Percentiles rank a stretch among this genome's conserved stretches.
These are phyloP conservation scores for Dexiosoma caninum DNA, from an alignment of 2,888 invertebrate genomes.

Conservation along the genomic window DNA sequence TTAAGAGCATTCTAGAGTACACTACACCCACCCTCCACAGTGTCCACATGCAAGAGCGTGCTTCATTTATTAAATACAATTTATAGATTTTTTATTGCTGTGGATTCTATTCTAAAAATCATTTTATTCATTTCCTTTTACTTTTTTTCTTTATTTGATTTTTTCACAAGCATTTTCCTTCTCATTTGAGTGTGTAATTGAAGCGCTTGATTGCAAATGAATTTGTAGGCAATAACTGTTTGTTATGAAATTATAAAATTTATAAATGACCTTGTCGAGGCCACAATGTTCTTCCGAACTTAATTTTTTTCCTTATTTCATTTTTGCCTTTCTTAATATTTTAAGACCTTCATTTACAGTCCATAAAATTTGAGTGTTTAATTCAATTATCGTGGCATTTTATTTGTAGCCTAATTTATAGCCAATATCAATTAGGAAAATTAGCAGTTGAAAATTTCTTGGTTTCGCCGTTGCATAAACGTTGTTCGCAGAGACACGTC, in stretches of 20 bases:
- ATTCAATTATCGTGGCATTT: neutral
- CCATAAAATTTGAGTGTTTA: neutral
- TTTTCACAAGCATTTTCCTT: neutral
- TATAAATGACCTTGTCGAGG: slow-evolving; percentile 25
- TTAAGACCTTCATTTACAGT: neutral
- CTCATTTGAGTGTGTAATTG: slow-evolving; percentile 16
- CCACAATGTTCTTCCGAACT: neutral
- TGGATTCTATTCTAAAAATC: neutral
- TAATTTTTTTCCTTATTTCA: neutral
- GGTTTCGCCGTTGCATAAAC: too few species aligned
- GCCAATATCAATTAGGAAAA: slow-evolving; percentile 38
- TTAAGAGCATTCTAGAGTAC: neutral
- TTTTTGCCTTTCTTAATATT: neutral
- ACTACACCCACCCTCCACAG: neutral
- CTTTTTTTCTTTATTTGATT: neutral
- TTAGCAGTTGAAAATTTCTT: slow-evolving; percentile 5
- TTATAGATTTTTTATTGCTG: slow-evolving; percentile 24
- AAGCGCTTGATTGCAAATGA: slow-evolving; percentile 2
- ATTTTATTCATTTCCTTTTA: neutral
- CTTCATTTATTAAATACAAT: slow-evolving; percentile 3
- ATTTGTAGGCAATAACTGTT: slow-evolving; percentile 12
- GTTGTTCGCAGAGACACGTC: too few species aligned
- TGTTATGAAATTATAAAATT: neutral
- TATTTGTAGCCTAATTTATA: slow-evolving; percentile 17
- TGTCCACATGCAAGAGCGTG: neutral